These are phyloP conservation scores for Aelia acuminata DNA, from an alignment of 2,888 invertebrate species.

Conservation along the genomic window DNA sequence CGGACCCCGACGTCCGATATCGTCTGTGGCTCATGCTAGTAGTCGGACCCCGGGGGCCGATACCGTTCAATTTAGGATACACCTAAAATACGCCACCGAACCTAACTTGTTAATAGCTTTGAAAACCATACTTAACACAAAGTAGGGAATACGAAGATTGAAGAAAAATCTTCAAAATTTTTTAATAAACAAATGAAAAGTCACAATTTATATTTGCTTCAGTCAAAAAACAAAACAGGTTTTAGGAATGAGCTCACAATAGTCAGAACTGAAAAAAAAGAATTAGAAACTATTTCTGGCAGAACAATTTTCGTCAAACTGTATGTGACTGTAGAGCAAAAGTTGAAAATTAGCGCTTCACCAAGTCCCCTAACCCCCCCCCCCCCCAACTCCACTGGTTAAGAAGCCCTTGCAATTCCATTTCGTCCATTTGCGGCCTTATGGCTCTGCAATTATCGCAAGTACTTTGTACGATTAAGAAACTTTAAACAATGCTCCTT, in stretches of 20 bases:
- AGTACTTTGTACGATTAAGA: neutral
- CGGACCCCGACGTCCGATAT: too few species aligned
- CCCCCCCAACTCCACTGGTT: neutral
- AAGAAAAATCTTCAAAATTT: too few species aligned
- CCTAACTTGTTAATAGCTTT: too few species aligned
- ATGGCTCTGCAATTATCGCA: neutral
- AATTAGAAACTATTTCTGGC: neutral
- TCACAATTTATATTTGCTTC: too few species aligned
- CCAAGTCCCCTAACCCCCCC: neutral
- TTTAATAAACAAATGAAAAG: too few species aligned
- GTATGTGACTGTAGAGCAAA: neutral
- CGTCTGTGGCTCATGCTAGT: too few species aligned
- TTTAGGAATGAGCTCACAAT: neutral
- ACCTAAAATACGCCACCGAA: too few species aligned
- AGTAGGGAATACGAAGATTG: too few species aligned
- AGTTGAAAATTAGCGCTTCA: neutral
- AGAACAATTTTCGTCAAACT: neutral
- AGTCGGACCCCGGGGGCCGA: too few species aligned
- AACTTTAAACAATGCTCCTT: neutral
- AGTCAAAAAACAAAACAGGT: too few species aligned
- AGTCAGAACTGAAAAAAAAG: neutral
- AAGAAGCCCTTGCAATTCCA: neutral
- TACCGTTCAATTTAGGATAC: too few species aligned
- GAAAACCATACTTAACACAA: too few species aligned
- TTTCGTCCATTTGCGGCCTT: conserved; percentile 2